Base-by-base conservation (phyloP, 1,140 invertebrate genomes). In the Nasonia vitripennis region DNA sequence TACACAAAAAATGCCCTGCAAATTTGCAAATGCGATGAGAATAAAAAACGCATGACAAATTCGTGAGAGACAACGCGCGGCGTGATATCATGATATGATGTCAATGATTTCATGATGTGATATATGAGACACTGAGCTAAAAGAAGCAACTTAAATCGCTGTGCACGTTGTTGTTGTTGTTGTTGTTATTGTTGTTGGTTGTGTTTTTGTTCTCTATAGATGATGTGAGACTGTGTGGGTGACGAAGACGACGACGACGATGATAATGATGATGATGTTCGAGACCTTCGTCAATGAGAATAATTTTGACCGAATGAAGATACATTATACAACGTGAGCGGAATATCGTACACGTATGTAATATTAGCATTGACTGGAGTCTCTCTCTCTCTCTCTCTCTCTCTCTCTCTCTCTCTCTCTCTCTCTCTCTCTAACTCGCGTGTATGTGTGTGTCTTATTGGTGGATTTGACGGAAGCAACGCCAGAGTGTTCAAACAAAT, bases 61-160 rank as follows among this genome's bases (percentile, higher is more conserved):
- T 62, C 34, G 55, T 85, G 84, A 81, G 73, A 85, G 84, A 81
- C 55, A 62, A 62, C 70, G 55, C 68, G 68, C 78, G 70, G 68
- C 78, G 70, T 84, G 78, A 73, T 62, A 62, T 85, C 68, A 78
- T 79, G 79, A 87, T 37, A 37, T 78, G 82, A 81, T 85, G 79
- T 83, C 67, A 85, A 87, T 87, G 86, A 87, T 82, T 85, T 78
- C 71, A 87, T 87, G 86, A 85, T 79, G 62, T 84, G 82, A 81
- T 68, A 81, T 68, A 86, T 81, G 73, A 82, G 27, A 83, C 81
- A 82, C 70, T 85, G 73, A 87, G 78, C 73, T 73, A 85, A 87
- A 85, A 82, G 78, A 87, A 87, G 86, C 86, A 85, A 87, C 83
- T 87, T 62, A 87, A 87, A 87, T 87, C 45, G 73, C 80, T 62